Percentiles rank a stretch among this genome's conserved stretches.
These are phyloP conservation scores for Presbytis comata DNA, from an alignment of 2,797 vertebrate genomes.

Conservation along the genomic window DNA sequence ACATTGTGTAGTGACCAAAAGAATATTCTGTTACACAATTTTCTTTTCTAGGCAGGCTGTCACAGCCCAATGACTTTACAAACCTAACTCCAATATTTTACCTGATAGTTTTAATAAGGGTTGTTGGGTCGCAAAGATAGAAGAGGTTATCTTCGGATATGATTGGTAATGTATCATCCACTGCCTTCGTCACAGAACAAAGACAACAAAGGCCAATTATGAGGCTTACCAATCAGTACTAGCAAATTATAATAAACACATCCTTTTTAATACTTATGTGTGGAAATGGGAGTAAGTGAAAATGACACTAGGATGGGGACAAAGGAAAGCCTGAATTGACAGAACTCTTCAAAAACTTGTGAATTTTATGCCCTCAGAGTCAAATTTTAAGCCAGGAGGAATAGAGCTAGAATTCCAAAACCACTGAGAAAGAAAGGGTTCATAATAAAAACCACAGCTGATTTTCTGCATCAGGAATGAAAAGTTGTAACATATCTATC, in stretches of 20 bases:
- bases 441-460: conserved; percentile 71
- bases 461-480: conserved; percentile 70
- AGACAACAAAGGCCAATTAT: background rate
- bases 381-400: conserved; percentile 69
- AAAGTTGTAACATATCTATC: conserved; percentile 75
- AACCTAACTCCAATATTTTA: background rate
- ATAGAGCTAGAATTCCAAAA: conserved; percentile 70
- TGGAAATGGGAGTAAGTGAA: background rate
- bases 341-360: background rate
- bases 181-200: background rate
- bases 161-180: background rate
- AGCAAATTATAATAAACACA: background rate
- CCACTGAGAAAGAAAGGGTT: conserved; percentile 25
- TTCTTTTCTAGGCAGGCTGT: conserved; percentile 34
- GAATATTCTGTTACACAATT: background rate
- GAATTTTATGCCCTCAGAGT: conserved; percentile 13
- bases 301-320: background rate
- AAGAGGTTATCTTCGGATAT: background rate
- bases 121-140: background rate
- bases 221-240: background rate
- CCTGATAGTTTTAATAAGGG: background rate
- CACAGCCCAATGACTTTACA: background rate
- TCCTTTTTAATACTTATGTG: background rate
- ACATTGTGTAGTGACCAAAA: background rate
- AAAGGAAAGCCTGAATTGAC: background rate